These are phyloP conservation scores for Hylia prasina DNA, from an alignment of 2,113 vertebrate genomes.

Conservation along the genomic window DNA sequence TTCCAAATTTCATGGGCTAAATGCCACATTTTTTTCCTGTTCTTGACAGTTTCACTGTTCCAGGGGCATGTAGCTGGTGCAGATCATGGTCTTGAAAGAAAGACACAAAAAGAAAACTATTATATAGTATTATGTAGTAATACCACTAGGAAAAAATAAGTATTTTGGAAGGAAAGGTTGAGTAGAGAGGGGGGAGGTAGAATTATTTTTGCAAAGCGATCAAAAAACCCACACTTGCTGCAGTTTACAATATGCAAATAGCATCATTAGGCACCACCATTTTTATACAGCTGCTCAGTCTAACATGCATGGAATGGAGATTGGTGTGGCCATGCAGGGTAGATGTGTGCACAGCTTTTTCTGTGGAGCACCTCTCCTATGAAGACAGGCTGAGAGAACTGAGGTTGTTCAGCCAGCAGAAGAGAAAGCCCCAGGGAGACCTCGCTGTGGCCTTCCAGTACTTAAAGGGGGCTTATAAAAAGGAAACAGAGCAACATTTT, in stretches of 20 bases:
- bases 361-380: not conserved
- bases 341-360: not conserved
- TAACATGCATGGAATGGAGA: not conserved
- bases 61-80: not conserved
- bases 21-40: not conserved
- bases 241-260: not conserved
- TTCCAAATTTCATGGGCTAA: not conserved
- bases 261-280: not conserved
- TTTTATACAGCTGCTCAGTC: not conserved
- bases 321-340: not conserved
- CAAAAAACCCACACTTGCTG: rapidly evolving
- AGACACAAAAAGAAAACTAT: not conserved
- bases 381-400: not conserved
- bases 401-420: not conserved
- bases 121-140: not conserved
- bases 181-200: not conserved
- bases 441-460: not conserved
- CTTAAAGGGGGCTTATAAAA: not conserved
- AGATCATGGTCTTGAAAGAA: not conserved
- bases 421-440: not conserved
- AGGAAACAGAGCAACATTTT: not conserved
- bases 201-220: not conserved
- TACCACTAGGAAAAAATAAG: not conserved
- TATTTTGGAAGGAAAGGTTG: not conserved
- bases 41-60: not conserved